Percentiles rank a stretch among this genome's conserved stretches.
Evolutionary conservation across 2,888 invertebrate species (phyloP).

Genomic region (Latheticus oryzae): DNA sequence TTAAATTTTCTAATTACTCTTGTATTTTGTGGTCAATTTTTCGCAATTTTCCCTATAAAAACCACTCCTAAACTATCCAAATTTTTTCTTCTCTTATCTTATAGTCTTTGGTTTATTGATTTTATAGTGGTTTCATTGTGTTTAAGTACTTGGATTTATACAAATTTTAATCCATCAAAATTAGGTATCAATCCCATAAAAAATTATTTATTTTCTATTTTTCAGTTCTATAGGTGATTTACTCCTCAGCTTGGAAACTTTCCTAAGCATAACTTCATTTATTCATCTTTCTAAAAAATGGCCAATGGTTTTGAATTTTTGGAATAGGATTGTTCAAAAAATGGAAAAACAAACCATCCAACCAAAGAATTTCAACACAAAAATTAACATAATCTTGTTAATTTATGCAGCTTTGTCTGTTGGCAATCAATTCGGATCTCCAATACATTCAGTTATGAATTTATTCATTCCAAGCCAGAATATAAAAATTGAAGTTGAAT

Average conservation of each 20-base stretch:
- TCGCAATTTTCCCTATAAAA: conserved; percentile 10
- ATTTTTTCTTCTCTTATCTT: too few relatives aligned
- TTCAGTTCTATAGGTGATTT: too few relatives aligned
- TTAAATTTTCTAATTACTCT: too few relatives aligned
- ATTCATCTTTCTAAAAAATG: conserved; percentile 1
- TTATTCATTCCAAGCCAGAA: not conserved
- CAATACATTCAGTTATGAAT: conserved; percentile 8
- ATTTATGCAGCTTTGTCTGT: conserved; percentile 1
- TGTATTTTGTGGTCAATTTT: conserved; percentile 1
- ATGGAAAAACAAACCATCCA: not conserved
- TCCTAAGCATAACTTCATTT: not conserved
- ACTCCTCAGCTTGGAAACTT: conserved; percentile 6
- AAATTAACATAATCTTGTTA: not conserved
- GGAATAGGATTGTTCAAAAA: not conserved
- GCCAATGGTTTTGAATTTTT: not conserved
- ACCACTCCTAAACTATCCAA: too few relatives aligned
- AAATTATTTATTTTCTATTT: not conserved
- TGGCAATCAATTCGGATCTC: conserved; percentile 5
- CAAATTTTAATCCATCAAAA: conserved; percentile 3
- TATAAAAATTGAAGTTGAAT: not conserved
- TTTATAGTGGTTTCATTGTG: not conserved
- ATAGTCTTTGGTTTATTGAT: conserved; percentile 8
- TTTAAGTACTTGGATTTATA: not conserved
- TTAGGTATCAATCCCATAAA: conserved; percentile 7
- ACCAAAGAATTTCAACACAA: conserved; percentile 5